Conservation (phyloP, 1,140 invertebrate species). For the Helicorthomorpha holstii region DNA sequence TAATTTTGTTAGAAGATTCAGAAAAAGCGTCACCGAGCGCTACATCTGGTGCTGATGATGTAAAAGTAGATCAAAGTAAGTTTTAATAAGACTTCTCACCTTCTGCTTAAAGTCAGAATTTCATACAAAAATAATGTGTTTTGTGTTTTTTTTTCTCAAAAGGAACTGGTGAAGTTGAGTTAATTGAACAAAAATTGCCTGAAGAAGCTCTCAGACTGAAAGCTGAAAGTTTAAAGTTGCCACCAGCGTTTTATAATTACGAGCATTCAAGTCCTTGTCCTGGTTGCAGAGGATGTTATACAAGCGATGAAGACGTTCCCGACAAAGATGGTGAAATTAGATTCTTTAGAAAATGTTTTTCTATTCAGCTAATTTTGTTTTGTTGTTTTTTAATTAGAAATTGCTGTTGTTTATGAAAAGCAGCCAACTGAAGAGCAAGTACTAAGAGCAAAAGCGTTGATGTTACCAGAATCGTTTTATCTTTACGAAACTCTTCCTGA, state of each 20-base stretch:
- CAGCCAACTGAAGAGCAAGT: conserved; percentile 47
- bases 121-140: too few species aligned
- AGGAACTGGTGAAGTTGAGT: too few species aligned
- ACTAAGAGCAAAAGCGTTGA: conserved; percentile 41
- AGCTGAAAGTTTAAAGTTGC: conserved; percentile 47
- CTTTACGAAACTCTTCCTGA: conserved; percentile 44
- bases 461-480: conserved; percentile 63
- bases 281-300: conserved; percentile 54
- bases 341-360: not conserved
- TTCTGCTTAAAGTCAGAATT: too few species aligned
- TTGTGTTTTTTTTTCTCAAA: too few species aligned
- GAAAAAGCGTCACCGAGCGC: too few species aligned
- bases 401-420: conserved; percentile 45
- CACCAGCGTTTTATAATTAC: conserved; percentile 64
- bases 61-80: too few species aligned
- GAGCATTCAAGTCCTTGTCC: conserved; percentile 43
- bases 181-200: too few species aligned
- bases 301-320: conserved; percentile 23
- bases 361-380: not conserved
- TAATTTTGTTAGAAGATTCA: too few species aligned
- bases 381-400: conserved; percentile 25
- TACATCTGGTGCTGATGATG: too few species aligned
- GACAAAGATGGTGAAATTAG: conserved; percentile 3
- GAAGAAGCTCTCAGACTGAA: too few species aligned
- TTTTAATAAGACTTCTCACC: too few species aligned